Percentiles rank a stretch among this genome's conserved stretches.
These are phyloP conservation scores for Marmota flaviventris DNA, from an alignment of 2,113 vertebrate species.

Conservation along the genomic window DNA sequence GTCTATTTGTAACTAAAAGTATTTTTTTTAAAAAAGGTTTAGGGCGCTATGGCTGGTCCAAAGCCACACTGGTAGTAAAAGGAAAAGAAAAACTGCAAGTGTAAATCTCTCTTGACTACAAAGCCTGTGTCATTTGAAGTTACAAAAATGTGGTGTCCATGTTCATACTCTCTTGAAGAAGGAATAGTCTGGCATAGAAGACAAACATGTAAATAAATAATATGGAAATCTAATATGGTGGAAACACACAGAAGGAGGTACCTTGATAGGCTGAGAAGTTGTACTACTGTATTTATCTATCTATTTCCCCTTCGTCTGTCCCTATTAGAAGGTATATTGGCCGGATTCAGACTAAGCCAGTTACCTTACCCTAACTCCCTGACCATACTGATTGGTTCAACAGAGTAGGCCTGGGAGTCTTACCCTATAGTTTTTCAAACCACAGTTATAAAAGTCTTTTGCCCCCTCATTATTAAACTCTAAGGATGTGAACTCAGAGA, in stretches of 20 bases:
- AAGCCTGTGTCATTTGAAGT: neutral
- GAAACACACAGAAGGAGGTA: neutral
- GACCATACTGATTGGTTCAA: neutral
- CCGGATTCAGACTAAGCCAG: neutral
- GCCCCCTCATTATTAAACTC: neutral
- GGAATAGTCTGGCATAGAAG: neutral
- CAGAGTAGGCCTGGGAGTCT: neutral
- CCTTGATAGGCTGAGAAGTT: neutral
- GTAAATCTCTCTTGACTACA: neutral
- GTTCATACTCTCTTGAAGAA: neutral
- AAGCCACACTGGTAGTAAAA: constrained; percentile 10
- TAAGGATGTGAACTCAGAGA: neutral
- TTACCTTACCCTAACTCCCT: neutral
- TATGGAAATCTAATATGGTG: neutral
- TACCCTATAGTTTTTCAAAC: neutral
- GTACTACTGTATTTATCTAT: neutral
- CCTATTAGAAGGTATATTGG: neutral
- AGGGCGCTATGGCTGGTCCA: neutral
- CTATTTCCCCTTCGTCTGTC: neutral
- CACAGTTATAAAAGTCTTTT: neutral
- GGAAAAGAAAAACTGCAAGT: neutral
- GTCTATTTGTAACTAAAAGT: no score
- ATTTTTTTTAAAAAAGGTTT: no score
- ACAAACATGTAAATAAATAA: constrained; percentile 20
- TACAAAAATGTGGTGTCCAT: neutral